A percentile compares a stretch with the other conserved stretches of the same genome.
These are phyloP conservation scores for Phortica okadai DNA, from an alignment of 2,888 invertebrate species.

Conservation along the genomic window DNA sequence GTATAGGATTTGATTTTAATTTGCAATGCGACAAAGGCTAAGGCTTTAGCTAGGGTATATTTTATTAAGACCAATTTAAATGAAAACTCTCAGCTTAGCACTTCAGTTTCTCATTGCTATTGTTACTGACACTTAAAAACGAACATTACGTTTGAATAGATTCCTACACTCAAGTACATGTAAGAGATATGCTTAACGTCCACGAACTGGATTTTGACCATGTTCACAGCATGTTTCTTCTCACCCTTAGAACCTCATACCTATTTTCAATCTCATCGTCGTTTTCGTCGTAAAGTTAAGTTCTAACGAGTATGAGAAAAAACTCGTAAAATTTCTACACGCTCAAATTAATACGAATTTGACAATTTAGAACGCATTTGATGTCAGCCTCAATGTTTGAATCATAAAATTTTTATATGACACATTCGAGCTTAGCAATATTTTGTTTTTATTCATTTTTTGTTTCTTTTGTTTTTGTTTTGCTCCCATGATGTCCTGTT, in stretches of 20 bases:
- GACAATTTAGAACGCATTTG: slow-evolving; percentile 31
- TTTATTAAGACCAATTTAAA: no score
- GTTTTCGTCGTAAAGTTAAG: not conserved
- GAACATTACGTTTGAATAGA: no score
- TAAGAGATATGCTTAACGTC: no score
- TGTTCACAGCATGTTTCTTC: no score
- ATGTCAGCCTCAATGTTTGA: slow-evolving; percentile 25
- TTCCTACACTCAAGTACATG: no score
- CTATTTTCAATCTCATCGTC: not conserved
- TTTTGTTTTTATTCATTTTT: slow-evolving; percentile 11
- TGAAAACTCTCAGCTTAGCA: no score
- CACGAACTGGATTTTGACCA: no score
- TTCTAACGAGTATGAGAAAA: not conserved
- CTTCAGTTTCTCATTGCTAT: no score
- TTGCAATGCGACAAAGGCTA: not conserved
- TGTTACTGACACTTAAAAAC: no score
- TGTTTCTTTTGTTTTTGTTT: not conserved
- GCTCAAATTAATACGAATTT: slow-evolving; percentile 34
- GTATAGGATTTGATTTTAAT: slow-evolving; percentile 11
- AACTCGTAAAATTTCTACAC: slow-evolving; percentile 7
- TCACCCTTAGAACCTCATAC: no score
- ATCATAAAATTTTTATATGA: slow-evolving; percentile 36
- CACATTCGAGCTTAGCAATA: slow-evolving; percentile 22
- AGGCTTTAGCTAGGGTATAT: no score
- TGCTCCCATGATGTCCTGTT: not conserved